These are phyloP conservation scores for mouse (Mus musculus) DNA, from an alignment of 2,113 vertebrate genomes.

Conservation along the genomic window GRCm39 chr9:12233501-12234000, in stretches of 20 bases:
- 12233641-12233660: neutral
- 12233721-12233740: neutral
- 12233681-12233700: neutral
- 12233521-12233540: neutral
- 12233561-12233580: neutral
- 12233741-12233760: neutral
- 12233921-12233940: neutral
- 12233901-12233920: neutral
- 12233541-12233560: neutral
- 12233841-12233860: neutral
- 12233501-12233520: neutral
- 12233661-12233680: neutral
- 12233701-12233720: neutral
- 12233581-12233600: neutral
- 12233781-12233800: neutral
- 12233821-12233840: neutral
- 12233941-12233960: neutral
- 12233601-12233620: neutral
- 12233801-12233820: neutral
- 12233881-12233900: neutral
- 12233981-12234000: neutral
- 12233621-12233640: neutral
- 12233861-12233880: neutral
- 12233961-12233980: accelerated
- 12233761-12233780: neutral